Evolutionary conservation across 2,888 invertebrate species (phyloP).

Genomic region (Zhuqinia jingwanae): DNA sequence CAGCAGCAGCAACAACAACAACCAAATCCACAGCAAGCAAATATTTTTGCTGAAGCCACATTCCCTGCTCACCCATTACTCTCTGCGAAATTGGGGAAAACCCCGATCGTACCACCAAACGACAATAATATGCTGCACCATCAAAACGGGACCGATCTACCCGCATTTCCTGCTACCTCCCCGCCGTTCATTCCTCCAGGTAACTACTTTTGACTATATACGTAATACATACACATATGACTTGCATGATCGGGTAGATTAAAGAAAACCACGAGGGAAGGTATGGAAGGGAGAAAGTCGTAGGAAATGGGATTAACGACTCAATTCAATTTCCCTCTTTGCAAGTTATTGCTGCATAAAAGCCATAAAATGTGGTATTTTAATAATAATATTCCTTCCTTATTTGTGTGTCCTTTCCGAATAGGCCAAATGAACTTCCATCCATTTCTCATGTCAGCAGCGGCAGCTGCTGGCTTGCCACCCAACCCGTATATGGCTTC

Average conservation of each 20-base stretch:
- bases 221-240: no score
- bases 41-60: conserved; percentile 75
- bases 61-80: conserved; percentile 78
- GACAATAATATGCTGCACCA: conserved; percentile 79
- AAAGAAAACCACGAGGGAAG: neutral
- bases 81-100: conserved; percentile 78
- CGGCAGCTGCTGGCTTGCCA: conserved; percentile 79
- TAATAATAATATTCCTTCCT: conserved; percentile 30
- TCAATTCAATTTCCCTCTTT: conserved; percentile 27
- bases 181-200: conserved; percentile 79
- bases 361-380: conserved; percentile 63
- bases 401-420: conserved; percentile 21
- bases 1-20: conserved; percentile 59
- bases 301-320: conserved; percentile 16
- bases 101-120: conserved; percentile 73
- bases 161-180: conserved; percentile 77
- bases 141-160: conserved; percentile 76
- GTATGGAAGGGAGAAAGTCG: neutral
- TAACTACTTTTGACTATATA: conserved; percentile 56
- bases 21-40: conserved; percentile 58
- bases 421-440: conserved; percentile 81
- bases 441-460: conserved; percentile 84
- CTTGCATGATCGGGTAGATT: neutral
- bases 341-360: conserved; percentile 10
- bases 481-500: conserved; percentile 78